Evolutionary conservation across 2,888 invertebrate genomes (phyloP), one percentile per base, ranked within the genome.

Genomic region (Coelogynopora nodosa): DNA sequence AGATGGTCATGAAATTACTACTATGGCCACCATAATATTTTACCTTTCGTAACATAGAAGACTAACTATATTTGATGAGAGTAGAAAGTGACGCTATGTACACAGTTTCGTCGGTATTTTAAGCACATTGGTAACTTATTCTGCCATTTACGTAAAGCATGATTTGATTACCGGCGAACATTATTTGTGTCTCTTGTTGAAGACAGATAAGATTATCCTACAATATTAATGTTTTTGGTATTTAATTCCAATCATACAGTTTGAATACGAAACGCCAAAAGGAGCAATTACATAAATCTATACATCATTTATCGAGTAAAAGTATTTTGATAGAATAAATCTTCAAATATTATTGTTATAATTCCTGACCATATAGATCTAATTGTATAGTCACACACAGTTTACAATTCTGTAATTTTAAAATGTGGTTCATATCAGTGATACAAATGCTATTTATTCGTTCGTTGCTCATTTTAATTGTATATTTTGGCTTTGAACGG

Each of bases 381-480:
- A 74, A 13, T 13, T 74, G 23, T 74, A 74, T 74, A 74, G 74
- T 74, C 74, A 26, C 27, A 26, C 5, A 23, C 74, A 26, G 27
- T 74, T 74, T 10, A n/a, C 74, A 18, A 74, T n/a, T n/a, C n/a
- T 74, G 74, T 74, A 23, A 74, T 74, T 74, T 74, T 74, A 74
- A 74, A 74, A 13, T 74, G 23, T 74, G 74, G 74, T 10, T 74
- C 74, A 74, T 23, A 13, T 74, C 74, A 74, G 27, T 2, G 74
- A 74, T 74, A 74, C 23, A 74, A 13, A 74, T 74, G 23, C 23
- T 74, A 74, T 26, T 13, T 74, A 74, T n/a, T 23, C 18, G 49
- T 49, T 49, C 49, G 5, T 49, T 49, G 74, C 74, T 74, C 2
- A 26, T 74, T 74, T 74, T 74, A 74, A 2, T 23, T 23, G 23